A percentile compares a stretch with the other conserved stretches of the same genome.
Evolutionary conservation across 2,888 invertebrate species (phyloP).

Genomic region (Balanococcus diminutus): DNA sequence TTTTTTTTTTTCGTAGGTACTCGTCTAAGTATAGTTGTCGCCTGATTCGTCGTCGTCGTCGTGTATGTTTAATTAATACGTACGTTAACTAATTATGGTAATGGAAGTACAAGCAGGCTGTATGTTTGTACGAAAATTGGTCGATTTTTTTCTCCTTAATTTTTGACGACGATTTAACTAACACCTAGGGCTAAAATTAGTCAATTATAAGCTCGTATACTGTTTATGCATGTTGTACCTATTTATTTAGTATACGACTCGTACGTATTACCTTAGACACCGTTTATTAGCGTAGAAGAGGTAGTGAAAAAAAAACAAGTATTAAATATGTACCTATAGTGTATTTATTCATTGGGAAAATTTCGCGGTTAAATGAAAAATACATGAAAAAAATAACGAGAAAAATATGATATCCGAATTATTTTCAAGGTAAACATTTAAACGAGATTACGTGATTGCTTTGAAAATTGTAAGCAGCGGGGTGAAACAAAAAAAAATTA

Average conservation of each 20-base stretch:
- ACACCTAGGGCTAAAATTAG: conserved; percentile 1
- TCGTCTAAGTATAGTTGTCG: neutral
- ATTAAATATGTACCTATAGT: neutral
- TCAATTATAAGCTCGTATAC: neutral
- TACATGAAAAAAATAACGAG: neutral
- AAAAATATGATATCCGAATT: conserved; percentile 8
- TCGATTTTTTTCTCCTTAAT: neutral
- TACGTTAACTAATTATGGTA: conserved; percentile 30
- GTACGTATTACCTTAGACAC: neutral
- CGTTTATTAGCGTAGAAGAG: neutral
- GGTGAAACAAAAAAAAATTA: too few species aligned
- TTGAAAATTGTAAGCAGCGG: neutral
- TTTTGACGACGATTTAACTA: neutral
- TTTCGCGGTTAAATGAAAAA: neutral
- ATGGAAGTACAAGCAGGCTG: neutral
- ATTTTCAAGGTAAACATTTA: conserved; percentile 32
- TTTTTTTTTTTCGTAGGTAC: neutral
- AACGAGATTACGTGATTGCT: conserved; percentile 31
- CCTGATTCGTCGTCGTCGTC: neutral
- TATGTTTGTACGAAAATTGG: neutral
- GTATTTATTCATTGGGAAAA: neutral
- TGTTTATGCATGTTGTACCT: neutral
- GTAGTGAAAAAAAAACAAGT: neutral
- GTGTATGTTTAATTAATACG: neutral
- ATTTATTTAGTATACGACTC: too few species aligned